Percentiles rank a stretch among this genome's conserved stretches.
Conservation (phyloP, 2,113 vertebrate species). For the Rhea americana region DNA sequence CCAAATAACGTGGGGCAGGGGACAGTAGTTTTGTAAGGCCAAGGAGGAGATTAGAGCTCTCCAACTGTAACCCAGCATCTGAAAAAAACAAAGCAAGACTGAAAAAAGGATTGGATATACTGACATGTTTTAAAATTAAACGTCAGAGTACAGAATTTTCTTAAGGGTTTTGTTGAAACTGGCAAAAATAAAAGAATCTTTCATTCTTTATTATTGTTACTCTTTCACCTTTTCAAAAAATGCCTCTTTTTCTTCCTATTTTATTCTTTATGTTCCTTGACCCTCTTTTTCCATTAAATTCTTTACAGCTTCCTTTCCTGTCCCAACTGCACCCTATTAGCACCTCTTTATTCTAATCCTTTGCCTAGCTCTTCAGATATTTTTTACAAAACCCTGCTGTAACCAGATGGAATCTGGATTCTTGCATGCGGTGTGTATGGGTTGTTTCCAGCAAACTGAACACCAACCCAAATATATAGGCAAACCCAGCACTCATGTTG, state of each 20-base stretch:
- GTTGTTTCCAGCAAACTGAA: slow-evolving; percentile 47
- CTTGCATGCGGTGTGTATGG: slow-evolving; percentile 24
- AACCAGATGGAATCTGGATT: slow-evolving; percentile 67
- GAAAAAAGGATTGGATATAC: neutral
- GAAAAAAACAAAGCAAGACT: slow-evolving; percentile 30
- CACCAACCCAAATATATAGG: slow-evolving; percentile 57
- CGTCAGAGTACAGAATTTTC: slow-evolving; percentile 57
- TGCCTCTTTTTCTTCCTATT: slow-evolving; percentile 60
- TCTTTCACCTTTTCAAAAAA: slow-evolving; percentile 70
- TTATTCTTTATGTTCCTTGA: slow-evolving; percentile 68
- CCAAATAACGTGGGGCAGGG: slow-evolving; percentile 40
- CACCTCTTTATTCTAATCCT: slow-evolving; percentile 77
- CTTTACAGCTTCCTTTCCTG: slow-evolving; percentile 70
- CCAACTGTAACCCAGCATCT: slow-evolving; percentile 33
- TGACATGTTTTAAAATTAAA: slow-evolving; percentile 56
- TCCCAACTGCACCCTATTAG: slow-evolving; percentile 69
- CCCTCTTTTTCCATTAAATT: slow-evolving; percentile 68
- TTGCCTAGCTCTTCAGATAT: slow-evolving; percentile 56
- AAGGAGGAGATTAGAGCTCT: slow-evolving; percentile 30
- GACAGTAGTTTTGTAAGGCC: slow-evolving; percentile 39
- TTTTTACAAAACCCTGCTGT: slow-evolving; percentile 61
- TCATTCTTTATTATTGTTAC: slow-evolving; percentile 69
- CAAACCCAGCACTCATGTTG: slow-evolving; percentile 51
- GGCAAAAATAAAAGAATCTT: slow-evolving; percentile 59
- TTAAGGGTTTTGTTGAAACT: slow-evolving; percentile 60